phyloP scores from a whole-genome alignment of 2,797 vertebrate genomes.

The Sebastes hubbsi region DNA sequence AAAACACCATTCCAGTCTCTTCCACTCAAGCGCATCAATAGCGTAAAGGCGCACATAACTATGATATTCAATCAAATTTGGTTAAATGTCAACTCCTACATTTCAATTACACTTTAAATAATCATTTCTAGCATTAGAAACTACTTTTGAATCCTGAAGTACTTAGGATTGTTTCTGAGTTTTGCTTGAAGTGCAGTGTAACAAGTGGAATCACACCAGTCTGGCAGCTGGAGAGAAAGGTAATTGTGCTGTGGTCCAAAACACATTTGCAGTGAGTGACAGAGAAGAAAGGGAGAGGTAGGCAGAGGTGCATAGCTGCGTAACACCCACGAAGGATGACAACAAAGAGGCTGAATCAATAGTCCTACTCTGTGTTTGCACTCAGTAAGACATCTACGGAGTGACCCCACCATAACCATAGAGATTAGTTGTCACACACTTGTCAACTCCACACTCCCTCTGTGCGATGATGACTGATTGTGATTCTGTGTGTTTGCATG shows the following conservation, averaged over 20 bases:
- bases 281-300: constrained; percentile 12
- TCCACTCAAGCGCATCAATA: neutral
- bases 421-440: constrained; percentile 62
- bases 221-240: constrained; percentile 22
- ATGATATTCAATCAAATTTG: neutral
- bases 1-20: neutral
- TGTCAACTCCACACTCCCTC: constrained; percentile 39
- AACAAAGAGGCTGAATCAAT: constrained; percentile 48
- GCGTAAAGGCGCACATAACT: neutral
- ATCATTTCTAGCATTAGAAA: neutral
- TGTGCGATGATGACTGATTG: constrained; percentile 23
- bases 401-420: constrained; percentile 52
- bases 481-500: neutral
- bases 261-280: constrained; percentile 41
- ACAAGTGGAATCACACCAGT: constrained; percentile 26
- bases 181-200: constrained; percentile 15
- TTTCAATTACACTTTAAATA: neutral
- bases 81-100: neutral
- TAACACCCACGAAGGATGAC: constrained; percentile 25
- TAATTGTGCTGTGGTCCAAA: constrained; percentile 41
- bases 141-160: neutral
- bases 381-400: constrained; percentile 36
- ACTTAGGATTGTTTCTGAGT: neutral
- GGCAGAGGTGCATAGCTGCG: constrained; percentile 11
- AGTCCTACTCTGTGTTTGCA: constrained; percentile 46